Base-by-base conservation (phyloP, 2,113 vertebrate species). In the Naja naja region DNA sequence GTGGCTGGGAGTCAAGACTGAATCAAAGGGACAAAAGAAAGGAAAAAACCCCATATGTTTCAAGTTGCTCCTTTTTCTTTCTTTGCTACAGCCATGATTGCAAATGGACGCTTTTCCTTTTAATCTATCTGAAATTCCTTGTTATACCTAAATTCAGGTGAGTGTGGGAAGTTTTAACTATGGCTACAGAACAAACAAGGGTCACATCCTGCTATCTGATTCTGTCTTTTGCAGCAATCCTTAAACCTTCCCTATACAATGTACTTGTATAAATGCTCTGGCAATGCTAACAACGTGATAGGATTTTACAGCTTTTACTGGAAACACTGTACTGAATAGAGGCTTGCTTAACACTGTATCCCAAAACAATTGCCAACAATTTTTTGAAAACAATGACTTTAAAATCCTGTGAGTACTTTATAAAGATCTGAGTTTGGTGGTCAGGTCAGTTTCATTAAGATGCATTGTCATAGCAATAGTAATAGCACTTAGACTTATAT, bases 391-490 rank as follows among this genome's bases (percentile, higher is more conserved):
- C 47, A 91, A 90, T 94, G 92, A 88, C 88, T 22, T 94, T 5
- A 3, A 87, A 90, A 94, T 64, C 94, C 18, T 49, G 89, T 92
- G 93, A 93, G 58, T 56, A 52, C 85, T 94, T 95, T 92, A 54
- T 45, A 86, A 22, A 2, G 0, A 88, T 94, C 94, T 90, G 49
- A 94, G 91, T 90, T 93, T 88, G 95, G 91, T 90, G 95, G 81
- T 45, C 74, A 86, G 2, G 56, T 91, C 52, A 45, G 43, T 85
- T 91, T 88, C 74, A 95, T 49, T 93, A 88, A 53, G 39, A 55
- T 34, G 22, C 56, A 34, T 91, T 94, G 94, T 85, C 85, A 49
- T 49, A 47, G 47, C 6, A 47, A 47, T 8, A 49, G 47, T 8
- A 49, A 49, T 49, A 49, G 47, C 47, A 49, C 47, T 49, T 49